Evolutionary conservation across 2,888 invertebrate genomes (phyloP).

Genomic region (Cataglyphis altisquamis): DNA sequence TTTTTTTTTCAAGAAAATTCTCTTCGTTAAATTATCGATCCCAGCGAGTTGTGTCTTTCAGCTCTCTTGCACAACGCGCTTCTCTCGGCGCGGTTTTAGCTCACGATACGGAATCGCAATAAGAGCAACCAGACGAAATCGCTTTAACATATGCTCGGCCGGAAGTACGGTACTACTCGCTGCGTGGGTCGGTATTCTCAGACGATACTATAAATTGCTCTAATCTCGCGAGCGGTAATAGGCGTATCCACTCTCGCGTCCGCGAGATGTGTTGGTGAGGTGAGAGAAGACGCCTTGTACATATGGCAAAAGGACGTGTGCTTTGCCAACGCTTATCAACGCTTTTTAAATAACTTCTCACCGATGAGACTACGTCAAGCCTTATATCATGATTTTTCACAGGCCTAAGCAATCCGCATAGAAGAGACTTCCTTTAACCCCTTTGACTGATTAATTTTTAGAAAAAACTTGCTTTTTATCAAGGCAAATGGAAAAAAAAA

Average conservation of each 20-base stretch:
- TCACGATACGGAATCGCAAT: neutral
- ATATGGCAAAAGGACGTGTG: constrained; percentile 34
- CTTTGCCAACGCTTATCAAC: constrained; percentile 33
- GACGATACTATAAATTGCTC: constrained; percentile 53
- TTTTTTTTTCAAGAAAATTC: neutral
- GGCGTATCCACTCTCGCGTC: constrained; percentile 56
- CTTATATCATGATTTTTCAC: constrained; percentile 13
- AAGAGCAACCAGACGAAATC: constrained; percentile 28
- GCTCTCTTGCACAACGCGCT: neutral
- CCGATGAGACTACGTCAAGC: neutral
- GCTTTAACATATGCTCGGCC: constrained; percentile 36
- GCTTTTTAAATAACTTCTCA: constrained; percentile 35
- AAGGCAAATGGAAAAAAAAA: neutral
- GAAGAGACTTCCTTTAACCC: neutral
- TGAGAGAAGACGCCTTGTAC: constrained; percentile 27
- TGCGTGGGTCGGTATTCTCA: constrained; percentile 53
- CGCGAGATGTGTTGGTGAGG: constrained; percentile 45
- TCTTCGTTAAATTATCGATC: neutral
- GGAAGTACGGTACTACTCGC: constrained; percentile 54
- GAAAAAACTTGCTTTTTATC: neutral
- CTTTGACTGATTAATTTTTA: constrained; percentile 5
- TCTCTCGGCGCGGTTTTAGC: neutral
- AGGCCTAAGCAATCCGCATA: neutral
- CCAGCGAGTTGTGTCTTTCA: neutral
- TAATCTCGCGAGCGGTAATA: constrained; percentile 58